phyloP scores from a whole-genome alignment of 2,113 vertebrate species.

The Lutjanus erythropterus region DNA sequence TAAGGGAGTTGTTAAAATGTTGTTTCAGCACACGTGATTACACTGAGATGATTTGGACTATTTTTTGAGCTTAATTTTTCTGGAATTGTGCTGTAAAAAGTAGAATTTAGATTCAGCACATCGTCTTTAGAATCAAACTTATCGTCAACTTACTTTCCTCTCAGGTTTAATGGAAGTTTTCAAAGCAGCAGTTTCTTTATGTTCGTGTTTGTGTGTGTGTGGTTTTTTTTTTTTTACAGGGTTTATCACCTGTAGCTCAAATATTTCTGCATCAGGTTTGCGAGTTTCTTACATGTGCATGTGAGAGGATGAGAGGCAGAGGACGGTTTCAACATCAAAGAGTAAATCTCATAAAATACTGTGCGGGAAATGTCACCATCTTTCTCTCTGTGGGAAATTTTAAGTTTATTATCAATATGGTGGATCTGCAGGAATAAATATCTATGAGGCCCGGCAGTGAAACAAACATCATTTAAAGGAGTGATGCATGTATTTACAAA shows the following conservation, averaged over 20 bases:
- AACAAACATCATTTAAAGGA: not conserved
- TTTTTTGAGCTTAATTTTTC: not conserved
- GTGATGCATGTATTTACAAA: not conserved
- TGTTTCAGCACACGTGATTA: not conserved
- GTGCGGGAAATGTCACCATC: not conserved
- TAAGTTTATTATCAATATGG: not conserved
- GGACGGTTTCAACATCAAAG: constrained; percentile 21
- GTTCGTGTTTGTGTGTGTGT: not conserved
- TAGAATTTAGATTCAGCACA: not conserved
- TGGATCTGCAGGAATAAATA: not conserved
- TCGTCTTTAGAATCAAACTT: not conserved
- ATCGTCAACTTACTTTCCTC: not conserved
- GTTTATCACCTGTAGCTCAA: not conserved
- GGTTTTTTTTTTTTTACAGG: not conserved
- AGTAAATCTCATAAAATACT: constrained; percentile 42
- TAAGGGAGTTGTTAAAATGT: too few species aligned
- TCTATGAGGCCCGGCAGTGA: not conserved
- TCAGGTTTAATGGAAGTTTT: not conserved
- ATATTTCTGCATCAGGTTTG: constrained; percentile 23
- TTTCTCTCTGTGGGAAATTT: not conserved
- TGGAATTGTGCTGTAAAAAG: not conserved
- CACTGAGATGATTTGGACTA: not conserved
- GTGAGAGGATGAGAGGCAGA: constrained; percentile 43
- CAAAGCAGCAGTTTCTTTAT: not conserved
- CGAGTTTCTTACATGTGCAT: constrained; percentile 38